phyloP scores from a whole-genome alignment of 1,140 invertebrate genomes.

The Macrotrachela quadricornifera region DNA sequence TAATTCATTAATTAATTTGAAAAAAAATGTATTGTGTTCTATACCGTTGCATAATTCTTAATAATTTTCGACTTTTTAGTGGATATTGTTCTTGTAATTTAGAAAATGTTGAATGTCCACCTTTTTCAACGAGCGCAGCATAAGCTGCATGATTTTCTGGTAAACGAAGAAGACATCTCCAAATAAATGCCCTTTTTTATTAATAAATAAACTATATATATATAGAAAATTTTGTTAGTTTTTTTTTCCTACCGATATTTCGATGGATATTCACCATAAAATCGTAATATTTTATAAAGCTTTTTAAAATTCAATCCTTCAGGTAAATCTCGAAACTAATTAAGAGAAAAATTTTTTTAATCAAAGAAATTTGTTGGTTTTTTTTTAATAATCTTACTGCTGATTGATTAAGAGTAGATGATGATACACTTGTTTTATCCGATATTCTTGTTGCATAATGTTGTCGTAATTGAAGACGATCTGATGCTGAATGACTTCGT shows the following conservation, averaged over 20 bases:
- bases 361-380: too few species aligned
- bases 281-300: conserved; percentile 41
- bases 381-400: too few species aligned
- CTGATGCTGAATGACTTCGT: too few species aligned
- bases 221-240: background rate
- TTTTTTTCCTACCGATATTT: conserved; percentile 35
- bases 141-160: conserved; percentile 50
- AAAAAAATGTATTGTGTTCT: background rate
- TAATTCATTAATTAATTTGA: background rate
- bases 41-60: conserved; percentile 40
- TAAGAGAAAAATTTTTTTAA: too few species aligned
- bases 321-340: conserved; percentile 8
- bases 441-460: too few species aligned
- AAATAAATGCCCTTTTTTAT: conserved; percentile 51
- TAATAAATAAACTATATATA: conserved; percentile 9
- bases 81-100: conserved; percentile 43
- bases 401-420: too few species aligned
- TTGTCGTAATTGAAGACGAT: too few species aligned
- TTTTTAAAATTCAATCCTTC: conserved; percentile 18
- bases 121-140: conserved; percentile 42
- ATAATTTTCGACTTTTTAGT: conserved; percentile 41
- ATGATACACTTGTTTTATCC: too few species aligned
- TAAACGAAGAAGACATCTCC: conserved; percentile 48
- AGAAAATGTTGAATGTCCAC: conserved; percentile 36
- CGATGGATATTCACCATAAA: conserved; percentile 55